These are phyloP conservation scores for Butorides virescens DNA, from an alignment of 2,113 vertebrate species.

Conservation along the genomic window DNA sequence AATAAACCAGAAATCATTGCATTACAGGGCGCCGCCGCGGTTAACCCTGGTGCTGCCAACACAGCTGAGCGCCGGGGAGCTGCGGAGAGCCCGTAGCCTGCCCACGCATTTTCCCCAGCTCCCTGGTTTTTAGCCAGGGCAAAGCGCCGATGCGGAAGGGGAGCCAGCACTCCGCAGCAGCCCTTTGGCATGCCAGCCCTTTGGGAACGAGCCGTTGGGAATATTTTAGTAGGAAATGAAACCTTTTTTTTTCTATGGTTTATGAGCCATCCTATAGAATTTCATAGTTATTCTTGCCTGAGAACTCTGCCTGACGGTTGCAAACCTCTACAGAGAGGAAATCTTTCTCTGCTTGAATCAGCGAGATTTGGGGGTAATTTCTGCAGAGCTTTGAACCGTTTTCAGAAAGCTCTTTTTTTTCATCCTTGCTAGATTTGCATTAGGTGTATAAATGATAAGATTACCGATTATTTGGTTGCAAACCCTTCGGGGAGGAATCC, in stretches of 20 bases:
- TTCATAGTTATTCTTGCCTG: conserved; percentile 10
- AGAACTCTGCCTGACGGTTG: conserved; percentile 20
- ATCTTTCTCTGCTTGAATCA: conserved; percentile 36
- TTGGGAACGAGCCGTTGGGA: background rate
- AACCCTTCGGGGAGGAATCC: background rate
- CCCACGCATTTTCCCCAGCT: background rate
- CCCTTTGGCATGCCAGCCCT: background rate
- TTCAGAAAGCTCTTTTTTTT: background rate
- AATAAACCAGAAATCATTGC: conserved; percentile 82
- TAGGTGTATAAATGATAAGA: background rate
- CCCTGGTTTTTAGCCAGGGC: background rate
- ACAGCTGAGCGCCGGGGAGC: background rate
- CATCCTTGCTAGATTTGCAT: background rate
- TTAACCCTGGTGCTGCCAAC: conserved; percentile 78
- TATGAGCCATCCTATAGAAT: conserved; percentile 37
- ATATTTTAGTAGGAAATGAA: conserved; percentile 12
- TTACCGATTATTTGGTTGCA: background rate
- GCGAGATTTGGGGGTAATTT: background rate
- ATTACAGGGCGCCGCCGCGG: conserved; percentile 11
- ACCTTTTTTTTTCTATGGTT: background rate
- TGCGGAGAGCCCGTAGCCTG: background rate
- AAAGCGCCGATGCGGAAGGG: accelerated
- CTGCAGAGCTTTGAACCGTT: background rate
- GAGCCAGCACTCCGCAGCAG: background rate
- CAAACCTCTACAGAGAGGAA: conserved; percentile 15